These are phyloP conservation scores for Conistra vaccinii DNA, from an alignment of 2,888 invertebrate species.

Conservation along the genomic window DNA sequence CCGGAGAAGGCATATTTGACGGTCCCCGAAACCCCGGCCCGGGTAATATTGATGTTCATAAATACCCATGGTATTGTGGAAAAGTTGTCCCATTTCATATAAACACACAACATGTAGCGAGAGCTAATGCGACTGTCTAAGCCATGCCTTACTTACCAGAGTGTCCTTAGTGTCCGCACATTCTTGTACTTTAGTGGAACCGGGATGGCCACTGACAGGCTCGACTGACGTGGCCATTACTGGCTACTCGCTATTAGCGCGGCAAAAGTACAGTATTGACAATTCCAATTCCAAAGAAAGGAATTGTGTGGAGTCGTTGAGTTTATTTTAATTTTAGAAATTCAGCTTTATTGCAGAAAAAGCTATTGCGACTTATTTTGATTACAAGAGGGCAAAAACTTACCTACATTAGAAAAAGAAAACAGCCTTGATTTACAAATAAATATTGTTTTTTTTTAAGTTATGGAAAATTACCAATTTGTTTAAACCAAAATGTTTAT, in stretches of 20 bases:
- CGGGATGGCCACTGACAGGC: conserved; percentile 8
- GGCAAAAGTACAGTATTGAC: not conserved
- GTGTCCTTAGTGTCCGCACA: not conserved
- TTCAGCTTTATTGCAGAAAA: not conserved
- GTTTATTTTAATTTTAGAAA: not conserved
- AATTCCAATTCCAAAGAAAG: not conserved
- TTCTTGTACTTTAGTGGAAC: not conserved
- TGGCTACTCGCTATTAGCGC: conserved; percentile 2
- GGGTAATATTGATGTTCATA: conserved; percentile 48
- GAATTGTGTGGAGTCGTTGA: not conserved
- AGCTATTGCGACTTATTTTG: not conserved
- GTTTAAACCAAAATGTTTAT: not conserved
- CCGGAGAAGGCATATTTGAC: conserved; percentile 64
- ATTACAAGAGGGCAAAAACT: not conserved
- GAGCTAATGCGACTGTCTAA: not conserved
- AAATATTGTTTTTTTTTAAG: not conserved
- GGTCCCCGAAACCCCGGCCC: conserved; percentile 39
- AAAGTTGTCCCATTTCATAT: not conserved
- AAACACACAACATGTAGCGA: conserved; percentile 5
- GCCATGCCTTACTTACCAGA: not conserved
- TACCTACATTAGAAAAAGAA: not conserved
- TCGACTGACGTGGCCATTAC: conserved; percentile 1
- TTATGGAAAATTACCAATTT: not conserved
- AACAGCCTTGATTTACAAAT: not conserved
- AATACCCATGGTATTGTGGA: conserved; percentile 17